These are phyloP conservation scores for Troilus luridus DNA, from an alignment of 2,888 invertebrate species.

Conservation along the genomic window DNA sequence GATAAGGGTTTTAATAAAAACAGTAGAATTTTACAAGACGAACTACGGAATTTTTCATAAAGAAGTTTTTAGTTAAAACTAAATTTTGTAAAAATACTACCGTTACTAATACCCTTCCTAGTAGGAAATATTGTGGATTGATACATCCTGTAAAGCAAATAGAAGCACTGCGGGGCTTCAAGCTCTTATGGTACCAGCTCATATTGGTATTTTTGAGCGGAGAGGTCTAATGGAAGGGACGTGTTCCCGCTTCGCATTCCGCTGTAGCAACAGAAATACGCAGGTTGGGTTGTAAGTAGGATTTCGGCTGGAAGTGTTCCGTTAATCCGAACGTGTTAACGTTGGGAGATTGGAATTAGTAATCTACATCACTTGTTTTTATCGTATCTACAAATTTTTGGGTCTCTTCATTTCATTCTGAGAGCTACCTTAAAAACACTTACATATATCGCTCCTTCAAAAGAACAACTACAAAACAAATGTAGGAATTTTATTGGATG, in stretches of 20 bases:
- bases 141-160: background rate
- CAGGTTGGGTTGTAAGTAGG: background rate
- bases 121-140: background rate
- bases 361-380: background rate
- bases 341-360: background rate
- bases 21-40: too few species aligned
- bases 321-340: background rate
- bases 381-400: background rate
- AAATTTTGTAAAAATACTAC: background rate
- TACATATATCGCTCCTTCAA: too few species aligned
- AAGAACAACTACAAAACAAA: too few species aligned
- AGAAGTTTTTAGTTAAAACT: background rate
- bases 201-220: background rate
- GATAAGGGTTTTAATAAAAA: too few species aligned
- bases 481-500: too few species aligned
- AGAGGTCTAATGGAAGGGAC: background rate
- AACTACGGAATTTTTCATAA: too few species aligned
- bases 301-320: background rate
- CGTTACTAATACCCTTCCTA: background rate
- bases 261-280: background rate
- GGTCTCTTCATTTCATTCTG: too few species aligned
- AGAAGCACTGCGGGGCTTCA: background rate
- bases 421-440: too few species aligned
- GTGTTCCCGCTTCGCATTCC: slow-evolving; percentile 36
- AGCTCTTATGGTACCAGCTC: background rate